Evolutionary conservation across 2,888 invertebrate genomes (phyloP), one percentile per base, ranked within the genome.

Genomic region (Clanis bilineata): DNA sequence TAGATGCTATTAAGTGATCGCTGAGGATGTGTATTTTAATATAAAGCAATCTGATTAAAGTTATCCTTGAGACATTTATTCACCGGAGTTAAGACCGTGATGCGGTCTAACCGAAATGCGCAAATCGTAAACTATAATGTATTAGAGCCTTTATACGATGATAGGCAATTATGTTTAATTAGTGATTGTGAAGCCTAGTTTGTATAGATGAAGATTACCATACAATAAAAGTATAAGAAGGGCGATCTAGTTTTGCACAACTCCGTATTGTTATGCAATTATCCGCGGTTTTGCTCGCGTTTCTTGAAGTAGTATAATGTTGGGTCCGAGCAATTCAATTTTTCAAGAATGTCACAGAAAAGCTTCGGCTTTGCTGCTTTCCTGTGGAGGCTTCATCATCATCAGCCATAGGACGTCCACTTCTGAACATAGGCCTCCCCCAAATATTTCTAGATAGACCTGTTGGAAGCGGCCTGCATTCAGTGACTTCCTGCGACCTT

Each of bases 151-250:
- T 51, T 32, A 32, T 32, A 32, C 10, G 32, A 32, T 32, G 28
- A 18, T 32, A 51, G 51, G 51, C 51, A 51, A 51, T 51, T 32
- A 51, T 32, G 18, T 51, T 51, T 51, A 51, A 51, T 51, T 51
- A 51, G 51, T 32, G 51, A 51, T 51, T 51, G 51, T 51, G 15
- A 32, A 51, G 28, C 47, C 47, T 47, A 28, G 28, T 32, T 18
- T 32, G 5, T 15, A 18, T 51, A 32, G 51, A 51, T 51, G 32
- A 51, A 51, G 51, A 51, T 51, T 51, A 51, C 10, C 51, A 32
- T 51, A 51, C 32, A 51, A 32, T 51, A 51, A 51, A 51, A 32
- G 32, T 4, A 18, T 4, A 18, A 10, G 51, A 51, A 51, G 51
- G 32, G 28, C 51, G 51, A 32, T 51, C 51, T 51, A 7, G 51